These are phyloP conservation scores for Tadarida brasiliensis DNA, from an alignment of 2,797 vertebrate genomes.

Conservation along the genomic window DNA sequence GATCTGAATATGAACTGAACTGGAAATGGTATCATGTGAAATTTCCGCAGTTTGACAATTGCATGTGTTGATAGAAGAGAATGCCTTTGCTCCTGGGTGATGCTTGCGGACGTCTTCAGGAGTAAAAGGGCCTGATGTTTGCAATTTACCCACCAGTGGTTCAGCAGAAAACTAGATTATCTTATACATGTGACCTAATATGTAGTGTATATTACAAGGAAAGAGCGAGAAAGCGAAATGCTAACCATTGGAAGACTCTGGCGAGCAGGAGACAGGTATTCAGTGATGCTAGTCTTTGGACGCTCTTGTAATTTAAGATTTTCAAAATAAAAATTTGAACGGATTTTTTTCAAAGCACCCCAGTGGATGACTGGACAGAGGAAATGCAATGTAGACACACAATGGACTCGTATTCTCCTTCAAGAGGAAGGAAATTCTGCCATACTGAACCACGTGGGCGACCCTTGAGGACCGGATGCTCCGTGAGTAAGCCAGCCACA, in stretches of 20 bases:
- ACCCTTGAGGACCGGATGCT: background rate
- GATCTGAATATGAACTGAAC: background rate
- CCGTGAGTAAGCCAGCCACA: background rate
- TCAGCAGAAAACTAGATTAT: background rate
- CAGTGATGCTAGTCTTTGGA: background rate
- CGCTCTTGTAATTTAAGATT: background rate
- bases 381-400: rapidly evolving
- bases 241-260: background rate
- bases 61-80: background rate
- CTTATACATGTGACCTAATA: no score
- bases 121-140: background rate
- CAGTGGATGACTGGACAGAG: background rate
- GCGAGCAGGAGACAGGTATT: background rate
- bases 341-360: background rate
- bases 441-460: rapidly evolving
- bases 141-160: background rate
- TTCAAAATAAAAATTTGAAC: background rate
- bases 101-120: background rate
- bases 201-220: background rate
- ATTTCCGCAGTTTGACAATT: background rate
- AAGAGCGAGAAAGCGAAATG: background rate
- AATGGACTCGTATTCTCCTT: background rate
- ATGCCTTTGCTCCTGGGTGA: background rate
- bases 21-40: background rate
- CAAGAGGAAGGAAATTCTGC: background rate